These are phyloP conservation scores for Benthosema pterotum DNA, from an alignment of 2,797 vertebrate genomes.

Conservation along the genomic window DNA sequence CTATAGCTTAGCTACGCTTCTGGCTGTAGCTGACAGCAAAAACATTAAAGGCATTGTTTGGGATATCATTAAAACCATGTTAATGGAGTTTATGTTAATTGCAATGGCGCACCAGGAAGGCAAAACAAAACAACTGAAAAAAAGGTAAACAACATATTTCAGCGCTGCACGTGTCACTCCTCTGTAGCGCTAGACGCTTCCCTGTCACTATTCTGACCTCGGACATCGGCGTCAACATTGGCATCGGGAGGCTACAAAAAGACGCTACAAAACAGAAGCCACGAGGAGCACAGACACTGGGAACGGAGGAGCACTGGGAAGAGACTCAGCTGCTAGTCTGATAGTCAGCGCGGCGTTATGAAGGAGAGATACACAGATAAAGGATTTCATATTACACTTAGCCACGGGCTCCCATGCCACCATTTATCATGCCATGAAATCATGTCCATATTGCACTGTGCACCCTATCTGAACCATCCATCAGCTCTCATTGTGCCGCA, in stretches of 20 bases:
- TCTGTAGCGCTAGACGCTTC: too few relatives aligned
- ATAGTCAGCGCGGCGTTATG: conserved; percentile 65
- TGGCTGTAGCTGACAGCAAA: too few relatives aligned
- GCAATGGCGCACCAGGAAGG: too few relatives aligned
- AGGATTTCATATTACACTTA: conserved; percentile 84
- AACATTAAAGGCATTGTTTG: too few relatives aligned
- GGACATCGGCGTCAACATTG: conserved; percentile 53
- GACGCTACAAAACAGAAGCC: conserved; percentile 53
- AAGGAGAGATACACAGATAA: conserved; percentile 79
- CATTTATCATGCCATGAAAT: conserved; percentile 84
- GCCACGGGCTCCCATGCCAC: conserved; percentile 71
- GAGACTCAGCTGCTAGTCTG: conserved; percentile 64
- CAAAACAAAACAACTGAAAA: too few relatives aligned
- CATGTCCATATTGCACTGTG: conserved; percentile 81
- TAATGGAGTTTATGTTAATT: too few relatives aligned
- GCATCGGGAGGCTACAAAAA: too few relatives aligned
- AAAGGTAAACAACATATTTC: too few relatives aligned
- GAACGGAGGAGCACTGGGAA: conserved; percentile 28
- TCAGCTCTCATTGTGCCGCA: conserved; percentile 72
- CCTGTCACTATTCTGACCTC: too few relatives aligned
- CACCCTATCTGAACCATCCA: conserved; percentile 77
- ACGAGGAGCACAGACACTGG: conserved; percentile 57
- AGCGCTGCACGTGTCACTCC: too few relatives aligned
- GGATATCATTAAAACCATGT: too few relatives aligned
- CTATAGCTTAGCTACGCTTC: too few relatives aligned